Evolutionary conservation across 2,888 invertebrate species (phyloP).

Genomic region (Drosophila mercatorum): DNA sequence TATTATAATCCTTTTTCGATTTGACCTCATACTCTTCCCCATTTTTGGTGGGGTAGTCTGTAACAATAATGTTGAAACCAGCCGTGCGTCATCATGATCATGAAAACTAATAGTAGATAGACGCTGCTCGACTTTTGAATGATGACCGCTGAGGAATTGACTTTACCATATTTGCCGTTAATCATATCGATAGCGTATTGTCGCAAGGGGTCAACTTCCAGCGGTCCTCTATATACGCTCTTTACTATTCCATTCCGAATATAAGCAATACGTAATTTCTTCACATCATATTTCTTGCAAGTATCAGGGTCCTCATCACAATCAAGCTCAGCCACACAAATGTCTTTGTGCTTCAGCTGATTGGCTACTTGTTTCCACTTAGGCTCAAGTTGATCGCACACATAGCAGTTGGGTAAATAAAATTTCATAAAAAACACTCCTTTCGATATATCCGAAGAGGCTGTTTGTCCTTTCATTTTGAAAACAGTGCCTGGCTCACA

Average conservation of each 20-base stretch:
- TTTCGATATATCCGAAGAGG: neutral
- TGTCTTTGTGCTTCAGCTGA: fast-evolving
- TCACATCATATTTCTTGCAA: neutral
- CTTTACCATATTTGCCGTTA: neutral
- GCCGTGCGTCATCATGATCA: no score
- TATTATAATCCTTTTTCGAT: no score
- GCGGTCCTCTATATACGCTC: neutral
- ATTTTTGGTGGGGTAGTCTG: no score
- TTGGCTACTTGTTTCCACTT: constrained; percentile 6
- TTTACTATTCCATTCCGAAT: neutral
- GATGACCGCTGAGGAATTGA: neutral
- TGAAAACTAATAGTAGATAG: neutral
- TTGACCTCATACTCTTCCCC: no score
- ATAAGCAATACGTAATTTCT: neutral
- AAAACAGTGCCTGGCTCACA: constrained; percentile 11
- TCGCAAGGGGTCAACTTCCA: neutral
- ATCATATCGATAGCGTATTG: constrained; percentile 1
- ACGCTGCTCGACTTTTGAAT: neutral
- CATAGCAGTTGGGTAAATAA: neutral
- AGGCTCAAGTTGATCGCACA: neutral
- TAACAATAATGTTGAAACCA: no score
- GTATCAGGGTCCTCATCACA: neutral
- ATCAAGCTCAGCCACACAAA: constrained; percentile 24
- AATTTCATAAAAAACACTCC: constrained; percentile 24
- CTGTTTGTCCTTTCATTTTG: neutral